Evolutionary conservation across 2,797 vertebrate genomes (phyloP).

Genomic region (Lycodopsis pacificus): DNA sequence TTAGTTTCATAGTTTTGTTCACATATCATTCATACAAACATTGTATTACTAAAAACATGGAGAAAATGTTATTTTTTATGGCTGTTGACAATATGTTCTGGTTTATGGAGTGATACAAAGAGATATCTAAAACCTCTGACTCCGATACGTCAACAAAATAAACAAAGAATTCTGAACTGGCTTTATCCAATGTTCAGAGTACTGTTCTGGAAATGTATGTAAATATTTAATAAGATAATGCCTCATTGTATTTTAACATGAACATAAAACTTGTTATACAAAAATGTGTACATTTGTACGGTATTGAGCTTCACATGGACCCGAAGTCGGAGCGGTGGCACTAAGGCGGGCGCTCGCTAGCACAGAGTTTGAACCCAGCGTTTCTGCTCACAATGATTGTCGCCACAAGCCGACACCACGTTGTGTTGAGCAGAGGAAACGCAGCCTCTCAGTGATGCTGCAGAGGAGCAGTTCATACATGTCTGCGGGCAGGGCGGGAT

Average conservation of each 20-base stretch:
- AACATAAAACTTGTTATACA: neutral
- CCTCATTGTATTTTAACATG: too few relatives aligned
- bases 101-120: neutral
- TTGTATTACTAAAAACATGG: neutral
- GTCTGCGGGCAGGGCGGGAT: neutral
- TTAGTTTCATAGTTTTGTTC: neutral
- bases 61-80: neutral
- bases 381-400: neutral
- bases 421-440: neutral
- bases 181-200: neutral
- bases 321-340: neutral
- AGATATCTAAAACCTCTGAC: neutral
- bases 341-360: neutral
- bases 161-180: neutral
- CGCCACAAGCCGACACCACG: neutral
- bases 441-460: neutral
- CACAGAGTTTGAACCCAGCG: neutral
- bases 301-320: neutral
- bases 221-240: too few relatives aligned
- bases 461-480: conserved; percentile 1
- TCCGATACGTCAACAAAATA: too few relatives aligned
- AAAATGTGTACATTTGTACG: neutral
- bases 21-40: neutral
- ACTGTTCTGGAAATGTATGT: neutral
- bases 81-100: neutral